Conservation (phyloP, 1,140 invertebrate genomes). For the Cheumatopsyche charites region DNA sequence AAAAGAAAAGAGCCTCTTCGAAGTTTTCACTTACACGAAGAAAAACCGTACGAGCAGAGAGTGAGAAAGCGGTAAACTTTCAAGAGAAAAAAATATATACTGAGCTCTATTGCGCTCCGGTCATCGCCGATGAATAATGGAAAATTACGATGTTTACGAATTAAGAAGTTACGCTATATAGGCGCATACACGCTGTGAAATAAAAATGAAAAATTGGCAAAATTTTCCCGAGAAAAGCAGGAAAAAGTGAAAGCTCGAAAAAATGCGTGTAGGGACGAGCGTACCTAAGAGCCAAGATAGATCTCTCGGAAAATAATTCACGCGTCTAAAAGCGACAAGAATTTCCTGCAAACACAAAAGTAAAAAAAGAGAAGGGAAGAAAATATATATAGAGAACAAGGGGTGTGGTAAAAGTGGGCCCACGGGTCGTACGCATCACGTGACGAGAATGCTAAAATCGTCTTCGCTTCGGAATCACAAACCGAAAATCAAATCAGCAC, state of each 20-base stretch:
- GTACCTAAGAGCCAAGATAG: neutral
- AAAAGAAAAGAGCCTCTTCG: no score
- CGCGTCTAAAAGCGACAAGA: constrained; percentile 24
- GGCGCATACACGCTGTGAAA: no score
- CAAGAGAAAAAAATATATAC: no score
- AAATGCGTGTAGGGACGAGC: no score
- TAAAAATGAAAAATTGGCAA: neutral
- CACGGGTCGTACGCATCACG: constrained; percentile 5
- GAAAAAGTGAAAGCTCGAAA: neutral
- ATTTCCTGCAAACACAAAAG: neutral
- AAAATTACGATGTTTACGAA: constrained; percentile 7
- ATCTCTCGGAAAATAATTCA: constrained; percentile 29
- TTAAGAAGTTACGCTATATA: neutral
- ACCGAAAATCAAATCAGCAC: constrained; percentile 4
- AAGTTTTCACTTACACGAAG: no score
- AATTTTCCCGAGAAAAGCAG: neutral
- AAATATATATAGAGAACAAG: neutral
- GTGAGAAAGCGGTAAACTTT: no score
- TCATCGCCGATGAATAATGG: constrained; percentile 14
- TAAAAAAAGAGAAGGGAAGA: neutral
- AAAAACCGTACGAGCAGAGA: no score
- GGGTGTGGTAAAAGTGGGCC: constrained; percentile 1
- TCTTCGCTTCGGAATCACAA: neutral
- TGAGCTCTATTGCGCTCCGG: neutral
- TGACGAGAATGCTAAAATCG: constrained; percentile 11